Conservation (phyloP, 2,888 invertebrate species). For the Hybos culiciformis region DNA sequence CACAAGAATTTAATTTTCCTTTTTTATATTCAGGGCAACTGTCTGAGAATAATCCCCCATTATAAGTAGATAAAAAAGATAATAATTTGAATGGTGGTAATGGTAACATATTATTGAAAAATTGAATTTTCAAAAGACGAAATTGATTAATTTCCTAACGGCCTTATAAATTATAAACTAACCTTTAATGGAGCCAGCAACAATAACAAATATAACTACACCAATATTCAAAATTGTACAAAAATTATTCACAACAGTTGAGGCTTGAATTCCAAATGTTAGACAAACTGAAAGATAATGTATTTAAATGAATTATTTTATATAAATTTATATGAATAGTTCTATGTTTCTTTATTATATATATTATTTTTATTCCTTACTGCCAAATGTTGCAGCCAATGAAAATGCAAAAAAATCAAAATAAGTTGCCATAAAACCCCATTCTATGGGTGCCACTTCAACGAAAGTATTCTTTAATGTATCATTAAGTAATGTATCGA, state of each 20-base stretch:
- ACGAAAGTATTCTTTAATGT: slow-evolving; percentile 48
- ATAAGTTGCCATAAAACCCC: slow-evolving; percentile 45
- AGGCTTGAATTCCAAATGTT: slow-evolving; percentile 67
- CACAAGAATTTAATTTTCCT: too few species aligned
- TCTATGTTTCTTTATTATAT: neutral
- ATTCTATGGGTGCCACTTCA: slow-evolving; percentile 45
- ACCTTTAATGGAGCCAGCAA: slow-evolving; percentile 56
- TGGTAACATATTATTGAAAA: neutral
- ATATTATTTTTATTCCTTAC: slow-evolving; percentile 34
- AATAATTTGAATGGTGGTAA: neutral
- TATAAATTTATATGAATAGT: neutral
- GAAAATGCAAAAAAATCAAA: slow-evolving; percentile 62
- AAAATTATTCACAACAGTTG: slow-evolving; percentile 61
- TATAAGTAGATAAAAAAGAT: too few species aligned
- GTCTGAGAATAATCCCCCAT: too few species aligned
- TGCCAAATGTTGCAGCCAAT: slow-evolving; percentile 49
- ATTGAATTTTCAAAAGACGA: neutral
- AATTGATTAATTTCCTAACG: too few species aligned
- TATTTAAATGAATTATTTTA: neutral
- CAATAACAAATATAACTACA: slow-evolving; percentile 59
- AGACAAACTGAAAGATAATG: slow-evolving; percentile 40
- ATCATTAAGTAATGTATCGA: slow-evolving; percentile 51
- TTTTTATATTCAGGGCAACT: too few species aligned
- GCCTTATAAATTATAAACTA: neutral
- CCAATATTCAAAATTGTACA: slow-evolving; percentile 58